Evolutionary conservation across 2,888 invertebrate species (phyloP).

Genomic region (Cheilosia grossa): DNA sequence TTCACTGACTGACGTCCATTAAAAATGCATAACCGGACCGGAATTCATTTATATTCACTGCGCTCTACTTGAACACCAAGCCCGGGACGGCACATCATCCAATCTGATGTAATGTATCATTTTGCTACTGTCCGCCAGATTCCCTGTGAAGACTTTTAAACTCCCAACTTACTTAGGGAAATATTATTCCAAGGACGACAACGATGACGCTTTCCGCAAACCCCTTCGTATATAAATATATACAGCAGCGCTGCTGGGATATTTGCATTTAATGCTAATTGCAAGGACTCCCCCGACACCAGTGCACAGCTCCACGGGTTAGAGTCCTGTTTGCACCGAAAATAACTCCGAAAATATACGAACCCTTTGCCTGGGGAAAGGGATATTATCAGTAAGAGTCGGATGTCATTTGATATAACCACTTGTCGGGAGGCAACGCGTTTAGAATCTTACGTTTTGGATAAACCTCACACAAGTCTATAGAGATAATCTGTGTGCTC

Average conservation of each 20-base stretch:
- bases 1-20: conserved; percentile 29
- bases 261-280: conserved; percentile 71
- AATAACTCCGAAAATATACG: conserved; percentile 9
- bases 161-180: conserved; percentile 43
- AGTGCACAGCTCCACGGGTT: neutral
- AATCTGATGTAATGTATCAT: conserved; percentile 51
- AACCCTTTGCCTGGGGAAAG: conserved; percentile 41
- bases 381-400: conserved; percentile 60
- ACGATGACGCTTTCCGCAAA: neutral
- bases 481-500: neutral
- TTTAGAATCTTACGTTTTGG: conserved; percentile 45
- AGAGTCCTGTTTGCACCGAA: neutral
- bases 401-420: conserved; percentile 69
- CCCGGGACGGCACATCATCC: conserved; percentile 7
- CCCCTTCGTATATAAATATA: too few relatives aligned
- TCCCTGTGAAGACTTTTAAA: conserved; percentile 36
- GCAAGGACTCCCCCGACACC: conserved; percentile 34
- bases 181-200: conserved; percentile 43
- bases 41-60: conserved; percentile 52
- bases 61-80: conserved; percentile 10
- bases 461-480: neutral
- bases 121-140: conserved; percentile 37
- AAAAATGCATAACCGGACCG: conserved; percentile 34
- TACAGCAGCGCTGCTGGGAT: neutral
- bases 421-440: conserved; percentile 61